Conservation (phyloP, 2,888 invertebrate species). For the Standfussiana lucernea region DNA sequence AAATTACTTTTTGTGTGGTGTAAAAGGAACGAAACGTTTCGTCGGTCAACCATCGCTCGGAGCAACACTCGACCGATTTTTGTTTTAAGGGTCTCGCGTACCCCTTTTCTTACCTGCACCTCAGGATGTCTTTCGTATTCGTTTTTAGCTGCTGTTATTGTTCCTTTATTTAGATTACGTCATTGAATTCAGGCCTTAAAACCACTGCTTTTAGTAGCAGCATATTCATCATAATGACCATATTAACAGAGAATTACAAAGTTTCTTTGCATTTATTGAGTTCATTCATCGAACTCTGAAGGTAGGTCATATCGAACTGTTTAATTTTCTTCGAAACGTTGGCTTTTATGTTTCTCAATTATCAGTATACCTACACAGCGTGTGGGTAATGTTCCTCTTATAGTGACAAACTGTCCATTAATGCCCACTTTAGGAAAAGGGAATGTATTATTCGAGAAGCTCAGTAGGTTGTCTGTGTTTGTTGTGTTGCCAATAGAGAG, state of each 20-base stretch:
- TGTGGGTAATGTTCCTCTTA: slow-evolving; percentile 40
- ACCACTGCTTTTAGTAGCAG: slow-evolving; percentile 44
- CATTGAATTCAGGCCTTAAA: slow-evolving; percentile 67
- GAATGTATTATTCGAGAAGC: slow-evolving; percentile 25
- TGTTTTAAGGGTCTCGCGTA: slow-evolving; percentile 78
- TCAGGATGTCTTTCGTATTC: slow-evolving; percentile 73
- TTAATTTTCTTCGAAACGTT: slow-evolving; percentile 35
- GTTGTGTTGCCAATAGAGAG: slow-evolving; percentile 22
- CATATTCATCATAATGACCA: slow-evolving; percentile 39
- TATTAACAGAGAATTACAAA: slow-evolving; percentile 49
- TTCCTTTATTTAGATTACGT: slow-evolving; percentile 70
- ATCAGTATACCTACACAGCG: slow-evolving; percentile 56
- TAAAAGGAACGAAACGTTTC: slow-evolving; percentile 81
- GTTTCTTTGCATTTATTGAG: slow-evolving; percentile 25
- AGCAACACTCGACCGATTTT: slow-evolving; percentile 84
- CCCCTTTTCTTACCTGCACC: slow-evolving; percentile 87
- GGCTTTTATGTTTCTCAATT: slow-evolving; percentile 47
- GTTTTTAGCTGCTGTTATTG: slow-evolving; percentile 71
- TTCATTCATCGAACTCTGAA: slow-evolving; percentile 35
- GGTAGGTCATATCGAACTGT: slow-evolving; percentile 18
- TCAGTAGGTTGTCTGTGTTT: slow-evolving; percentile 12
- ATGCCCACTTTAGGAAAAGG: slow-evolving; percentile 42
- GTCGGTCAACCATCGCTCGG: slow-evolving; percentile 81
- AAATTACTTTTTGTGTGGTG: slow-evolving; percentile 87
- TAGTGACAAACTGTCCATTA: slow-evolving; percentile 56